Percentiles rank a stretch among this genome's conserved stretches.
Conservation (phyloP, 2,113 vertebrate genomes). For the Actenoides hombroni region DNA sequence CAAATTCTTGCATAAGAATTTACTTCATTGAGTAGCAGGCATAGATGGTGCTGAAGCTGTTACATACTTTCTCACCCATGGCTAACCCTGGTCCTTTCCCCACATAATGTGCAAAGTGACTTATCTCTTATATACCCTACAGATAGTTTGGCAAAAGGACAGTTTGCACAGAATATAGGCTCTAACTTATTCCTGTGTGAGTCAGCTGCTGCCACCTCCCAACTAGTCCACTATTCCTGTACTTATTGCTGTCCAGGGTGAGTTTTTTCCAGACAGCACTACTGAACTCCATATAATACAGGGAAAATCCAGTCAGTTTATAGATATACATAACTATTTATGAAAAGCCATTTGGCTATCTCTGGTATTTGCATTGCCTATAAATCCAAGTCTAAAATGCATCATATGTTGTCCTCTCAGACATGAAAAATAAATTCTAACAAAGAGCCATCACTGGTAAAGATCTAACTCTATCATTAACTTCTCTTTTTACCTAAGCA, state of each 20-base stretch:
- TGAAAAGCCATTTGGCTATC: not conserved
- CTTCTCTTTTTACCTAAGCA: not conserved
- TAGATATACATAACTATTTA: not conserved
- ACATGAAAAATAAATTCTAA: not conserved
- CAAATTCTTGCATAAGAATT: not conserved
- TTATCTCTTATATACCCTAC: not conserved
- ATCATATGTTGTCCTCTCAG: not conserved
- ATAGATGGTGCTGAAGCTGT: not conserved
- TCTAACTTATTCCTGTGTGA: not conserved
- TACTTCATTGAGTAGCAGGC: not conserved
- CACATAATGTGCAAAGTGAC: not conserved
- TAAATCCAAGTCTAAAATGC: not conserved
- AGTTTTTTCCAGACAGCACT: not conserved
- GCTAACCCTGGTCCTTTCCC: not conserved
- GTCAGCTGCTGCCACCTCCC: not conserved
- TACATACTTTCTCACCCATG: not conserved
- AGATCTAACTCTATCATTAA: not conserved
- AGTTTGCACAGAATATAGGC: not conserved
- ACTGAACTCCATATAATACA: not conserved
- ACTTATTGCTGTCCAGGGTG: not conserved
- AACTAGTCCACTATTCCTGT: not conserved
- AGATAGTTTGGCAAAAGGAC: not conserved
- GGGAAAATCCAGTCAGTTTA: not conserved
- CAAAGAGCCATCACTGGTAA: not conserved
- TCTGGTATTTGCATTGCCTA: not conserved